Evolutionary conservation across 37 sponge, comb jelly and placozoan genomes (phyloP).

Genomic region (Axinella damicornis): DNA sequence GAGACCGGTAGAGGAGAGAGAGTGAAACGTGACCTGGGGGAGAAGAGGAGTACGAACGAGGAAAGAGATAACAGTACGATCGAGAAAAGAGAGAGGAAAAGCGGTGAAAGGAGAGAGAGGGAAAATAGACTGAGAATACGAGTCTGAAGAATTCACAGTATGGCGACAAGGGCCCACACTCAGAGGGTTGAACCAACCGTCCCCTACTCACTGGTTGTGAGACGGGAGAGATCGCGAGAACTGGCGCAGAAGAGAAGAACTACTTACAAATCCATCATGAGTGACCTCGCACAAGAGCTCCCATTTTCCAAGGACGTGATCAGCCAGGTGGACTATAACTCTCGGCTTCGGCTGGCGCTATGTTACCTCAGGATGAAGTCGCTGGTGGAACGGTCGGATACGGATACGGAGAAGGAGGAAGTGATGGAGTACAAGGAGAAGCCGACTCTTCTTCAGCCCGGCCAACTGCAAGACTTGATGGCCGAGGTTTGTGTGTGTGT

Average conservation of each 20-base stretch:
- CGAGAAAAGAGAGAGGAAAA: neutral
- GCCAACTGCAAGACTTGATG: slow-evolving; percentile 17
- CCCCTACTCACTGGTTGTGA: slow-evolving; percentile 8
- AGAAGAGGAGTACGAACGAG: too few relatives aligned
- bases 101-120: neutral
- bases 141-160: neutral
- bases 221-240: slow-evolving; percentile 49
- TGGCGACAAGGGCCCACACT: neutral
- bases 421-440: neutral
- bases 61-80: too few relatives aligned
- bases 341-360: slow-evolving; percentile 46
- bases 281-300: slow-evolving; percentile 33
- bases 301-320: slow-evolving; percentile 61
- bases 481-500: slow-evolving; percentile 29
- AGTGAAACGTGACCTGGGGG: too few relatives aligned
- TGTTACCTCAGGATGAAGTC: slow-evolving; percentile 40
- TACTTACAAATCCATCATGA: slow-evolving; percentile 50
- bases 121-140: neutral
- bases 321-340: slow-evolving; percentile 59
- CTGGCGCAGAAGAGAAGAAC: slow-evolving; percentile 58
- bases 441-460: too few relatives aligned
- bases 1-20: too few relatives aligned
- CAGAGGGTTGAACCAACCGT: neutral
- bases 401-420: neutral
- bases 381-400: too few relatives aligned